Evolutionary conservation across 2,888 invertebrate genomes (phyloP), one percentile per base, ranked within the genome.

Genomic region (Dioctria linearis): DNA sequence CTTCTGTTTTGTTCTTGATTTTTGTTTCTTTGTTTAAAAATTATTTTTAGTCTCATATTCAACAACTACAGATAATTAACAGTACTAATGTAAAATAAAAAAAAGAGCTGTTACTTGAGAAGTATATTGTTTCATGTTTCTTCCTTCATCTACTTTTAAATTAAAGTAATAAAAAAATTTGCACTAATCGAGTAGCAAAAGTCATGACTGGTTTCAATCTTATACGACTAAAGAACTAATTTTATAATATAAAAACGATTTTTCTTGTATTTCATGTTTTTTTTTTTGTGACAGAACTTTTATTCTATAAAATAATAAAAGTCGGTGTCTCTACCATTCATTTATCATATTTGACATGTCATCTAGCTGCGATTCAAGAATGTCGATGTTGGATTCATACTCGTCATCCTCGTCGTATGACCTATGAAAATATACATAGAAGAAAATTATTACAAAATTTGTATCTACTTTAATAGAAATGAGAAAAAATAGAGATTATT

Each of bases 381-480:
- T 82, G 79, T 83, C 83, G 69, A 83, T 83, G 61, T 83, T 83
- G 39, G 84, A 83, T 79, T 84, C 84, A 63, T 83, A 83, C 43
- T 83, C 83, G 65, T 84, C 84, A 49, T 84, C 83, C 39, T 83
- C 83, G 51, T 83, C 84, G 59, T 84, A 84, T 42, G 84, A 84
- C 49, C 84, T 84, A 46, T 49, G 5, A 6, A n/a, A 39, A 78
- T 25, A 25, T 25, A 25, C 25, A 25, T 25, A 25, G 25, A 25
- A 25, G 25, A 1, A 25, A 25, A 25, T 25, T 25, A 25, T 25
- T 25, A 25, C 25, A 25, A 25, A 25, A 25, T 25, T 25, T 2
- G 25, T 25, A 25, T 25, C 25, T 25, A 25, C 25, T 25, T 25
- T 2, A 25, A 25, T 25, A 25, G 25, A 25, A 25, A 25, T 25